Percentiles rank a stretch among this genome's conserved stretches.
Conservation (phyloP, 2,888 invertebrate genomes). For the Thelaira solivaga region DNA sequence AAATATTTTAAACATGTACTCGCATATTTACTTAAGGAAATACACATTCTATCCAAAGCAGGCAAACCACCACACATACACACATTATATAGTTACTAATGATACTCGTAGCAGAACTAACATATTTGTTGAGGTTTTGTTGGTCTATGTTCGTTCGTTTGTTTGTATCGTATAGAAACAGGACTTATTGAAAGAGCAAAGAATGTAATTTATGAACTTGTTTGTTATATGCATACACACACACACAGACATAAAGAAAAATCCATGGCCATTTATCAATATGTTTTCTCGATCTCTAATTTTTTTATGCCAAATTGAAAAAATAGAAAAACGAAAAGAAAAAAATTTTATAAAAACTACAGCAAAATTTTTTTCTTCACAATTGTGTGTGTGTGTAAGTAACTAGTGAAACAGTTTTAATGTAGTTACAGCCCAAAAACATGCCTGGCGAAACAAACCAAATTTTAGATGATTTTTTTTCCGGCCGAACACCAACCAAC, state of each 20-base stretch:
- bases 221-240: constrained; percentile 30
- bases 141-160: not conserved
- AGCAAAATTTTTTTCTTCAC: constrained; percentile 4
- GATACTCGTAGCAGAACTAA: not conserved
- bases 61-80: not conserved
- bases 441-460: constrained; percentile 1
- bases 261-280: constrained; percentile 56
- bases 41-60: not conserved
- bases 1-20: constrained; percentile 23
- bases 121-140: constrained; percentile 11
- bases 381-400: constrained; percentile 14
- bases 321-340: not conserved
- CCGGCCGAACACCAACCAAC: not conserved
- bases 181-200: constrained; percentile 22
- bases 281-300: constrained; percentile 15
- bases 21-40: not conserved
- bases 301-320: constrained; percentile 24
- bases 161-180: not conserved
- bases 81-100: constrained; percentile 5
- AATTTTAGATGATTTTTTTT: not conserved
- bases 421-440: constrained; percentile 25
- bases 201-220: constrained; percentile 60
- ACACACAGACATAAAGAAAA: too few species aligned
- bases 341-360: constrained; percentile 3
- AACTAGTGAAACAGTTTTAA: constrained; percentile 4